Evolutionary conservation across 1,140 invertebrate genomes (phyloP).

Genomic region (Diabrotica undecimpunctata): DNA sequence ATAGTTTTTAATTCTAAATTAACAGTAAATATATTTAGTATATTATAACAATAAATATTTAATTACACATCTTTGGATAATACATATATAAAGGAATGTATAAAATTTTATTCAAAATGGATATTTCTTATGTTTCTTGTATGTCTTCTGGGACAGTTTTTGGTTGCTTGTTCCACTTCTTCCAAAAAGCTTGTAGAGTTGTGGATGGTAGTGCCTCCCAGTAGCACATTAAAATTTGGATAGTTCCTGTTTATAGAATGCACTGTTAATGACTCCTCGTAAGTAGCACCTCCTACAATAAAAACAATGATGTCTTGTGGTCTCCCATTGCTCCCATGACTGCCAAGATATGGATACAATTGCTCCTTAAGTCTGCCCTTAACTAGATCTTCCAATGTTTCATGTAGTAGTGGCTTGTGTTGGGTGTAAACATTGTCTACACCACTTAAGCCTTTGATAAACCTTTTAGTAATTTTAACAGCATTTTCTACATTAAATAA

Average conservation of each 20-base stretch:
- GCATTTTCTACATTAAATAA: conserved; percentile 83
- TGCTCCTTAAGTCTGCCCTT: conserved; percentile 82
- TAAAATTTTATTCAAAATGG: conserved; percentile 22
- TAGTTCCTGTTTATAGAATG: conserved; percentile 76
- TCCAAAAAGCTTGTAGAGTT: conserved; percentile 79
- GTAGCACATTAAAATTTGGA: conserved; percentile 72
- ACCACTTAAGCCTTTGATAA: conserved; percentile 87
- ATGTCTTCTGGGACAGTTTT: conserved; percentile 30
- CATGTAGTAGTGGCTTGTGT: conserved; percentile 82
- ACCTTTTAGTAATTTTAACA: conserved; percentile 85
- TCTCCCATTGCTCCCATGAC: conserved; percentile 52
- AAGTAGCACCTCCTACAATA: conserved; percentile 94
- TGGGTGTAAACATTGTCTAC: conserved; percentile 98
- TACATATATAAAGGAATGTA: background rate
- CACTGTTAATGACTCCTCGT: conserved; percentile 88
- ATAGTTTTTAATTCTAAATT: background rate
- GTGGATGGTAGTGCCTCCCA: conserved; percentile 89
- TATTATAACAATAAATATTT: background rate
- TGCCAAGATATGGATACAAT: conserved; percentile 76
- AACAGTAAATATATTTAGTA: background rate
- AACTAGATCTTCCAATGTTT: conserved; percentile 83
- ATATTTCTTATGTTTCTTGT: conserved; percentile 33
- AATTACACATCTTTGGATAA: conserved; percentile 1
- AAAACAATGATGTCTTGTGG: conserved; percentile 93
- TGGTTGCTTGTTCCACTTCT: conserved; percentile 60